These are phyloP conservation scores for Neomicropteryx cornuta DNA, from an alignment of 1,140 invertebrate genomes.

Conservation along the genomic window DNA sequence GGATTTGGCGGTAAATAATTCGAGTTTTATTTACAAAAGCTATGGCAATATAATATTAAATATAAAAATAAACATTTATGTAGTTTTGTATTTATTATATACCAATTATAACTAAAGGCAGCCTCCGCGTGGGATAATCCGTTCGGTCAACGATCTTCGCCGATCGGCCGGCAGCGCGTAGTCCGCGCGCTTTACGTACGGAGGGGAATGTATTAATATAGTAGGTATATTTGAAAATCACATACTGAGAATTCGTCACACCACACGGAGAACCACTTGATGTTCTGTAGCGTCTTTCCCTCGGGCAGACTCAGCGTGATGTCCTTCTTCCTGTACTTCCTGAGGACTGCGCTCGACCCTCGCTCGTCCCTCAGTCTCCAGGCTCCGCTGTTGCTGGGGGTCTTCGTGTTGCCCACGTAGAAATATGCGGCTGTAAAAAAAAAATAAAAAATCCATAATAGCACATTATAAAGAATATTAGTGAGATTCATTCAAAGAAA, in stretches of 20 bases:
- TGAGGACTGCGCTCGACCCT: slow-evolving; percentile 58
- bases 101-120: no score
- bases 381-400: slow-evolving; percentile 53
- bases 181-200: no score
- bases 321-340: slow-evolving; percentile 64
- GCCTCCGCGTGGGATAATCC: no score
- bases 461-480: not conserved
- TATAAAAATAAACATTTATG: no score
- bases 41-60: no score
- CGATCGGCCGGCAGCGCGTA: no score
- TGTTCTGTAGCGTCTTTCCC: slow-evolving; percentile 67
- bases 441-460: slow-evolving; percentile 7
- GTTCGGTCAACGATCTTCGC: no score
- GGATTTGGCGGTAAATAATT: no score
- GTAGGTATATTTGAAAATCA: no score
- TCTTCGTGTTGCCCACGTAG: slow-evolving; percentile 64
- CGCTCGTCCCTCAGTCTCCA: slow-evolving; percentile 69
- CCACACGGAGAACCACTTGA: slow-evolving; percentile 83
- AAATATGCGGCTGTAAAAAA: slow-evolving; percentile 69
- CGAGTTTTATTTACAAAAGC: no score
- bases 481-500: slow-evolving; percentile 1
- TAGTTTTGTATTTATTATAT: no score
- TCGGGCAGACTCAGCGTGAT: slow-evolving; percentile 78
- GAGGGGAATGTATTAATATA: no score
- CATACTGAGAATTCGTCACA: slow-evolving; percentile 80